Conservation (phyloP, 2,797 vertebrate genomes). For the Enteromius radiatus region DNA sequence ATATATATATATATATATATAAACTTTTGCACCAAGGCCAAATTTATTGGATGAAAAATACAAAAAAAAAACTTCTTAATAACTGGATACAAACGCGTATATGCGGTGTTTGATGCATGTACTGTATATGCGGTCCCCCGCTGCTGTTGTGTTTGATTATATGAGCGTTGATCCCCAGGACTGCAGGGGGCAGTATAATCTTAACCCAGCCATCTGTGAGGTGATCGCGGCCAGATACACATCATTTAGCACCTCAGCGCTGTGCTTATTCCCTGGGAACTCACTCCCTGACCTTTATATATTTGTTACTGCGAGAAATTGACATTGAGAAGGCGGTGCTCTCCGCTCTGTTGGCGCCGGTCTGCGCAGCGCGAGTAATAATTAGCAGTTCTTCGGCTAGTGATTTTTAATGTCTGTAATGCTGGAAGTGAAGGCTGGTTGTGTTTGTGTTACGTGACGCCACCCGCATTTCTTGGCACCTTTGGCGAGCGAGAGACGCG, state of each 20-base stretch:
- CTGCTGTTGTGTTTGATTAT: not conserved
- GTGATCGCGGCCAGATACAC: slow-evolving; percentile 45
- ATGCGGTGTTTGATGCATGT: not conserved
- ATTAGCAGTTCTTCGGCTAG: slow-evolving; percentile 79
- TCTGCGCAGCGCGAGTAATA: slow-evolving; percentile 76
- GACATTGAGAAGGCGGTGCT: slow-evolving; percentile 79
- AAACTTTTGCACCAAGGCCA: no score
- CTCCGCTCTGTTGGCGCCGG: slow-evolving; percentile 60
- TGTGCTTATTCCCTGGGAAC: slow-evolving; percentile 71
- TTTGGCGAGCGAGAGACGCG: slow-evolving; percentile 11
- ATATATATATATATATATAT: no score
- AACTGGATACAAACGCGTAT: not conserved
- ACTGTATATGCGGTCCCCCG: no score
- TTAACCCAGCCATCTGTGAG: slow-evolving; percentile 40
- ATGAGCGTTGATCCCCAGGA: slow-evolving; percentile 6
- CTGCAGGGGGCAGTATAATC: slow-evolving; percentile 46
- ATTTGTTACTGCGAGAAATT: slow-evolving; percentile 81
- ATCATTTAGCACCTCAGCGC: slow-evolving; percentile 68
- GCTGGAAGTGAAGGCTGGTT: slow-evolving; percentile 70
- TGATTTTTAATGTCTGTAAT: slow-evolving; percentile 74
- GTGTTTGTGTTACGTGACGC: slow-evolving; percentile 75
- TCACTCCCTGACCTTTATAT: slow-evolving; percentile 84
- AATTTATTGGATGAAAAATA: no score
- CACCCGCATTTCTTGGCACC: slow-evolving; percentile 68
- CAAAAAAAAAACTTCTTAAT: no score